Evolutionary conservation across 2,888 invertebrate species (phyloP).

Genomic region (Drosophila picticornis): DNA sequence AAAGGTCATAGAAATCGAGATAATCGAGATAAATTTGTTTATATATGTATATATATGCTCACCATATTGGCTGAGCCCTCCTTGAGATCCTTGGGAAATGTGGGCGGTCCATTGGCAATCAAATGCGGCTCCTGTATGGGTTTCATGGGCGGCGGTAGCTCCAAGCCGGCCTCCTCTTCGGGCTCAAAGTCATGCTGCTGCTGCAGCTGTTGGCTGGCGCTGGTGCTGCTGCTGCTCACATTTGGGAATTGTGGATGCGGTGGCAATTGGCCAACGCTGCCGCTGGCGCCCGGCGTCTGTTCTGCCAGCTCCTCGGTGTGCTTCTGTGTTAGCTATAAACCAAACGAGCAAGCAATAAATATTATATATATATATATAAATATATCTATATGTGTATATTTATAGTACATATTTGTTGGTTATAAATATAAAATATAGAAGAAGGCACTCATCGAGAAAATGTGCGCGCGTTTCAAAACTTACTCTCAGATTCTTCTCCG

Average conservation of each 20-base stretch:
- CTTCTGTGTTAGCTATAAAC: conserved; percentile 80
- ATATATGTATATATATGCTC: conserved; percentile 74
- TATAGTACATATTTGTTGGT: conserved; percentile 21
- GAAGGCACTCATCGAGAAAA: conserved; percentile 16
- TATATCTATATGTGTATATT: conserved; percentile 6
- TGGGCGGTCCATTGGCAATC: conserved; percentile 85
- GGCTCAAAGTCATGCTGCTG: conserved; percentile 85
- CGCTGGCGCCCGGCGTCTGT: conserved; percentile 59
- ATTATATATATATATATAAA: conserved; percentile 9
- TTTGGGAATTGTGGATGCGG: conserved; percentile 14
- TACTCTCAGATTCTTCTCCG: conserved; percentile 94
- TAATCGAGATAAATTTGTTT: no score
- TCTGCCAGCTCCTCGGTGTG: conserved; percentile 84
- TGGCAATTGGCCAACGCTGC: conserved; percentile 56
- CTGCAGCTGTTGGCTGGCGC: conserved; percentile 75
- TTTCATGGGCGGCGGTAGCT: conserved; percentile 98
- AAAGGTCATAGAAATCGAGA: not conserved
- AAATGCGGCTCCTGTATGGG: conserved; percentile 91
- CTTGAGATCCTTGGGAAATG: conserved; percentile 85
- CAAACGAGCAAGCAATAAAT: conserved; percentile 28
- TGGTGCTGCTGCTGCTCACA: conserved; percentile 2
- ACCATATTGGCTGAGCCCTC: conserved; percentile 88
- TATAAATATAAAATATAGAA: conserved; percentile 61
- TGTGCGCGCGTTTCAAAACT: conserved; percentile 65
- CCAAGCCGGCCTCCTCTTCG: conserved; percentile 92